Evolutionary conservation across 2,113 vertebrate species (phyloP), one percentile per base, ranked within the genome.

Genomic region (Callorhinus ursinus): DNA sequence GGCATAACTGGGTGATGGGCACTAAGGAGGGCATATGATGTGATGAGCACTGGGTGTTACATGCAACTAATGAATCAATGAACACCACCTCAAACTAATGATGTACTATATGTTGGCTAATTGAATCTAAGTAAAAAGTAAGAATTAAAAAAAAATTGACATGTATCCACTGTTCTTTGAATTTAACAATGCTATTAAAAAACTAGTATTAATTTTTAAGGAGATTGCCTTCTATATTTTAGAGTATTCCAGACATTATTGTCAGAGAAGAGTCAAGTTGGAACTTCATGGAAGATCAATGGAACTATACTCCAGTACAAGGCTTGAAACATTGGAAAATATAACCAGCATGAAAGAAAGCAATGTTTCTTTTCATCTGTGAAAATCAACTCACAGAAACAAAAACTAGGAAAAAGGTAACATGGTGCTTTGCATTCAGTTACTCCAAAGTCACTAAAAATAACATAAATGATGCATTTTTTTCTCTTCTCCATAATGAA

Each of bases 401-500:
- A 80, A 92, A 92, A 80, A 36, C 31, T 26, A 95, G 42, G 28
- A 92, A 51, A 61, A 88, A 96, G 72, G 24, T 55, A 89, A 63
- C 49, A 71, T 10, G 33, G 19, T 42, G 24, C 39, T 96, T 91
- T 91, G 16, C 49, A 77, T 94, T 85, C 84, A 82, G n/a, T 81
- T 86, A 19, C 28, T 97, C 16, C 3, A 46, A 81, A 85, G 53
- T n/a, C 8, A 67, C 89, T 95, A 90, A 91, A 81, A 94, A 95
- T 94, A 97, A 69, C 28, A 51, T 11, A 76, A 80, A 8, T 39
- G 65, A 97, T 36, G 26, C 24, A n/a, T 24, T 59, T 77, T 94
- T 97, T 96, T 94, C 42, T 82, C 89, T n/a, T 93, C 31, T 86
- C 18, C 21, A 69, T 93, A 96, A 96, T 71, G 61, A 95, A 91